Percentiles rank a stretch among this genome's conserved stretches.
phyloP scores from a whole-genome alignment of 2,797 vertebrate species.

The Acrocephalus scirpaceus region DNA sequence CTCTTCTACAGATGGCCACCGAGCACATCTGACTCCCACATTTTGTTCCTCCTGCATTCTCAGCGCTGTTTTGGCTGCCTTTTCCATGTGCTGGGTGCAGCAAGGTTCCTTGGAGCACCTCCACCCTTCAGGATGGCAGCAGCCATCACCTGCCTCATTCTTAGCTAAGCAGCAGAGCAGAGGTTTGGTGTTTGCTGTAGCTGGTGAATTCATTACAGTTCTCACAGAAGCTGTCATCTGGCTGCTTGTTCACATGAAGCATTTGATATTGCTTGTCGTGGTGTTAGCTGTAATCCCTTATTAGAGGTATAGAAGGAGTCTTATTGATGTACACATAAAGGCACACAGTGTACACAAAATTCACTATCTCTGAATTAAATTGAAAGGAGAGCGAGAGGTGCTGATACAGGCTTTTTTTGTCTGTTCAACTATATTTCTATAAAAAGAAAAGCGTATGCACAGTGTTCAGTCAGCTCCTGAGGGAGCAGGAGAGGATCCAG shows the following conservation, averaged over 20 bases:
- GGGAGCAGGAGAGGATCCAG: slow-evolving; percentile 19
- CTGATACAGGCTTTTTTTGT: not conserved
- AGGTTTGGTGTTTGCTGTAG: not conserved
- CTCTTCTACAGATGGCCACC: not conserved
- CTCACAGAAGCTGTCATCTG: slow-evolving; percentile 16
- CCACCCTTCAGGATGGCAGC: not conserved
- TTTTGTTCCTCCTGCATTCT: not conserved
- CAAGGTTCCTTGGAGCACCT: not conserved
- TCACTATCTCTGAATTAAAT: not conserved
- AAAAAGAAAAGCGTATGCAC: slow-evolving; percentile 14
- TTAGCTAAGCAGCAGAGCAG: not conserved
- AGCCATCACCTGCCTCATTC: not conserved
- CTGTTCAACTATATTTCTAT: not conserved
- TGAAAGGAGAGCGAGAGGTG: not conserved
- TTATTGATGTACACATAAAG: not conserved
- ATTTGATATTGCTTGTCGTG: not conserved
- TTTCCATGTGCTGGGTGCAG: not conserved
- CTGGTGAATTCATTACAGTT: slow-evolving; percentile 7
- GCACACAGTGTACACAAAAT: not conserved
- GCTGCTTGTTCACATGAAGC: not conserved
- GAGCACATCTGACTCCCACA: not conserved
- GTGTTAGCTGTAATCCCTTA: slow-evolving; percentile 17
- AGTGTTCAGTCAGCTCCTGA: slow-evolving; percentile 21
- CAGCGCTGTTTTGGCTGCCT: not conserved
- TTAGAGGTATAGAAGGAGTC: not conserved